Base-by-base conservation (phyloP, 2,888 invertebrate genomes). In the Ochropacha duplaris region DNA sequence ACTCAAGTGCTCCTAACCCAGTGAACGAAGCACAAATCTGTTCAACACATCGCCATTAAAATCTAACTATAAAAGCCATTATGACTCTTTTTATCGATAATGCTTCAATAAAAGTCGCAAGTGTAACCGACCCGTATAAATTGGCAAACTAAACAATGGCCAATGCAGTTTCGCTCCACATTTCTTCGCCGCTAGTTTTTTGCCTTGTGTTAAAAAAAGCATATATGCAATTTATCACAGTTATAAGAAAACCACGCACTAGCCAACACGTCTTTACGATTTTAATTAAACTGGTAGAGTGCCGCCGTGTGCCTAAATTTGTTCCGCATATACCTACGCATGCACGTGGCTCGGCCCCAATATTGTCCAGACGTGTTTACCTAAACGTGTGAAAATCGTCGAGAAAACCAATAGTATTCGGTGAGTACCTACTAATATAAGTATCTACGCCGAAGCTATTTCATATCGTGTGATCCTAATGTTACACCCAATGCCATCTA, bases 41-140 rank as follows among this genome's bases (percentile, higher is more conserved):
- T 74, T 76, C 73, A 79, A 82, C 80, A 83, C 79, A 88, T 88
- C 82, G 87, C 85, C 81, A 90, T 91, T 91, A 89, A 87, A 86
- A 86, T 86, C 83, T 87, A 72, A 79, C 86, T 86, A 89, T 90
- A 91, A 92, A 91, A 86, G 81, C 87, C 79, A 90, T 92, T 91
- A 91, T 86, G 84, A 76, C 85, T 83, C 82, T 83, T 88, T 90
- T 92, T 92, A 92, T 92, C 91, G 88, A 86, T 90, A 92, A 92
- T 91, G 90, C 88, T 84, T 91, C 88, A 90, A 91, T 92, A 91
- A 92, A 91, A 90, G 87, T 84, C 90, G 76, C 86, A 86, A 90
- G 83, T 92, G 92, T 92, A 92, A 92, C 92, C 90, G 87, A 92
- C 86, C 87, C 90, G 91, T 93, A 93, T 93, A 93, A 92, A 92